Evolutionary conservation across 2,888 invertebrate species (phyloP), one percentile per base, ranked within the genome.

Genomic region (Idaea straminata): DNA sequence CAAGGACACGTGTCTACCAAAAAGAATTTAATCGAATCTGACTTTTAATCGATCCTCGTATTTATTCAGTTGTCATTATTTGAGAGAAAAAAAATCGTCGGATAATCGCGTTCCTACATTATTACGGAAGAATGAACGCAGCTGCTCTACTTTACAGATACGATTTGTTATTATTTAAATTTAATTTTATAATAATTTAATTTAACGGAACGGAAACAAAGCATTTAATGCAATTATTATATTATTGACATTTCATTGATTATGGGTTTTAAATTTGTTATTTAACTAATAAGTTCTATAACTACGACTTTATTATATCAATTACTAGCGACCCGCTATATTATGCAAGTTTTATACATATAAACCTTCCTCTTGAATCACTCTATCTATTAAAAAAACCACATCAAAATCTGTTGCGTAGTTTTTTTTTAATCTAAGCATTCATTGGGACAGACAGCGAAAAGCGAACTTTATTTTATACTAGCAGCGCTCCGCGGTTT

Each of bases 61-160:
- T 87, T 87, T 86, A 81, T 82, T 83, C 86, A 86, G 84, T 80
- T 86, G 85, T 83, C 83, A 81, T 79, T 86, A 80, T 85, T 84
- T 85, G 82, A 25, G 25, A 25, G 25, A 82, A 76, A 80, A 82
- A 76, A 80, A 82, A 83, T 82, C 80, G 78, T 66, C 66, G 69
- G 68, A 74, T 81, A 83, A 84, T 82, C 79, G 77, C 68, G 76
- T 78, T 79, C 76, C 76, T 78, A 75, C 73, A 80, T 85, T 83
- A 81, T 74, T 72, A 82, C 84, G 87, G 78, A 72, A 77, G 77
- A 74, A 66, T 79, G 83, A 72, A 75, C 78, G 79, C 87, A 88
- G 87, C 88, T 87, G 88, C 79, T 77, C 74, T 47, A 47, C 47
- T 47, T 13, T 10, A 47, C 47, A 47, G 47, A 47, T 47, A 63